These are phyloP conservation scores for Cataglyphis albicans DNA, from an alignment of 2,888 invertebrate genomes.

Conservation along the genomic window DNA sequence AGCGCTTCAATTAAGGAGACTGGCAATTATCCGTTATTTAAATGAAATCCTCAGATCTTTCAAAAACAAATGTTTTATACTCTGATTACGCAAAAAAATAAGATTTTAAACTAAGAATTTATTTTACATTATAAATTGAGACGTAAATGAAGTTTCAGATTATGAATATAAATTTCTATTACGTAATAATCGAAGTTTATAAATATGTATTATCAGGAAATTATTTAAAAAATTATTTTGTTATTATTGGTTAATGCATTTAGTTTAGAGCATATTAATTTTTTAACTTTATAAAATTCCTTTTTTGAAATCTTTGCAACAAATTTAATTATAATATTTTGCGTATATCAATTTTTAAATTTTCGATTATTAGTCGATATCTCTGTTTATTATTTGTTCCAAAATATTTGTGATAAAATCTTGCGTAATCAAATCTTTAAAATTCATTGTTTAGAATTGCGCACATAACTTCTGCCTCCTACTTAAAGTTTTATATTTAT, in stretches of 20 bases:
- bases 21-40: constrained; percentile 83
- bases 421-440: not conserved
- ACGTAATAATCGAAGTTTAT: not conserved
- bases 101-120: constrained; percentile 28
- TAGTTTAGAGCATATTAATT: not conserved
- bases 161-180: not conserved
- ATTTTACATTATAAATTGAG: not conserved
- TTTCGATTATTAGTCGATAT: not conserved
- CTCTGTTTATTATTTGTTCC: not conserved
- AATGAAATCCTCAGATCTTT: constrained; percentile 72
- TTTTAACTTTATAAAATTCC: not conserved
- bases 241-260: not conserved
- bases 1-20: constrained; percentile 81
- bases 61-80: constrained; percentile 64
- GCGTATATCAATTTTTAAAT: not conserved
- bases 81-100: constrained; percentile 42
- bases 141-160: not conserved
- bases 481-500: not conserved
- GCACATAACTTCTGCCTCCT: not conserved
- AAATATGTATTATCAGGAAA: not conserved
- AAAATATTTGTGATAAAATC: not conserved
- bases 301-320: not conserved
- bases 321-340: constrained; percentile 24
- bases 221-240: not conserved
- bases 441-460: not conserved